Base-by-base conservation (phyloP, 2,888 invertebrate genomes). In the Vannuccia rotundouncinata region DNA sequence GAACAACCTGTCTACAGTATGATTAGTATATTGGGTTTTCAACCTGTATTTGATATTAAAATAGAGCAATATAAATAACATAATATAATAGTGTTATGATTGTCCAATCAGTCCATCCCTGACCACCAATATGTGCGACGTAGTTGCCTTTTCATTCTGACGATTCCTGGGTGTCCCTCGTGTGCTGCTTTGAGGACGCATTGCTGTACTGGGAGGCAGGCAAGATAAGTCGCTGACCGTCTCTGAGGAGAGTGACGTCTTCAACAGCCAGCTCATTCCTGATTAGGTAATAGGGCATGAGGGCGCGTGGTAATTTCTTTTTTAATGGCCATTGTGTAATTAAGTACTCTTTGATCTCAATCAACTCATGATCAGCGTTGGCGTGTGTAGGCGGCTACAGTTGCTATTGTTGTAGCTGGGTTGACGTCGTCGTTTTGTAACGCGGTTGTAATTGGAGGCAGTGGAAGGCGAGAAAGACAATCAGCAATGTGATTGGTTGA, bases 111-210 rank as follows among this genome's bases (percentile, higher is more conserved):
- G n/a, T 59, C 78, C 78, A 78, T 59, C 10, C 60, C 60, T 10
- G 59, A 27, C 78, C 78, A 78, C 78, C 78, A 78, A 29, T 59
- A 31, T 17, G n/a, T 30, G 74, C 13, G n/a, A 17, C 78, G 22
- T 17, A 60, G 27, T 29, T 59, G 28, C 22, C 59, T 13, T 60
- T 78, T 78, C 78, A 78, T 78, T 27, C 74, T 29, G 13, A 60
- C 78, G 2, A 78, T 78, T n/a, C 78, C 78, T 10, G 78, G 78
- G 27, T 78, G 78, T 13, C 75, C 75, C 27, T 31, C 17, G 29
- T 75, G 75, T 27, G 75, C 75, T 27, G 31, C 17, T 13, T 29
- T 13, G 17, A 75, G 29, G 29, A 75, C 17, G 17, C 1, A 27
- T 75, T 75, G 29, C 17, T 31, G 31, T 5, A 75, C n/a, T n/a